phyloP scores from a whole-genome alignment of 2,797 vertebrate species.

The Decapterus maruadsi region DNA sequence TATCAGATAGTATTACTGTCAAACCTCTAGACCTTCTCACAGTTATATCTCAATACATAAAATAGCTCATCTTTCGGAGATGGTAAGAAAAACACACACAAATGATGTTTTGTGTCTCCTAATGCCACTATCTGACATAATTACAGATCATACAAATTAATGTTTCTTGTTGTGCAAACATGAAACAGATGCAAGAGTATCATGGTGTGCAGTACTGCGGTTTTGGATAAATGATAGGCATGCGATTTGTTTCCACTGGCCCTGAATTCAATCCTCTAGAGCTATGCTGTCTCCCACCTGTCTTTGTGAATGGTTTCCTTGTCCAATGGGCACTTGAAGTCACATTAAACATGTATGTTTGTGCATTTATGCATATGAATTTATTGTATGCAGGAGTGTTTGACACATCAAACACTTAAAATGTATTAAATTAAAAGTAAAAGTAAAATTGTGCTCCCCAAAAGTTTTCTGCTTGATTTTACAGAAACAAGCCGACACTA shows the following conservation, averaged over 20 bases:
- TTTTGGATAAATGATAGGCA: slow-evolving; percentile 20
- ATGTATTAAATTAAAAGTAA: neutral
- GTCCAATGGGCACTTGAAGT: neutral
- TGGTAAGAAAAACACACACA: neutral
- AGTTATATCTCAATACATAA: neutral
- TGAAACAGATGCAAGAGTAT: neutral
- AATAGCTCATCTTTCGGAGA: neutral
- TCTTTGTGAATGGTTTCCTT: slow-evolving; percentile 2
- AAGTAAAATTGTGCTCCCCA: slow-evolving; percentile 1
- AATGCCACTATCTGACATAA: neutral
- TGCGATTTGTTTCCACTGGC: neutral
- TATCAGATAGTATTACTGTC: neutral
- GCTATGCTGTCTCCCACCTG: slow-evolving; percentile 15
- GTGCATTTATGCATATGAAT: no score
- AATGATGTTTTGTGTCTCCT: neutral
- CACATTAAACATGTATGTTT: neutral
- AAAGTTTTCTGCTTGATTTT: neutral
- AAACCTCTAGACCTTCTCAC: neutral
- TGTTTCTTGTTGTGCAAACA: neutral
- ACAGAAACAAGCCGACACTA: neutral
- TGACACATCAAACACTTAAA: neutral
- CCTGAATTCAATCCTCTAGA: slow-evolving; percentile 12
- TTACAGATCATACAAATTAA: neutral
- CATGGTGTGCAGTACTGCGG: neutral
- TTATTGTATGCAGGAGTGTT: neutral